A percentile compares a stretch with the other conserved stretches of the same genome.
phyloP scores from a whole-genome alignment of 1,140 invertebrate species.

The Pogonomyrmex barbatus region DNA sequence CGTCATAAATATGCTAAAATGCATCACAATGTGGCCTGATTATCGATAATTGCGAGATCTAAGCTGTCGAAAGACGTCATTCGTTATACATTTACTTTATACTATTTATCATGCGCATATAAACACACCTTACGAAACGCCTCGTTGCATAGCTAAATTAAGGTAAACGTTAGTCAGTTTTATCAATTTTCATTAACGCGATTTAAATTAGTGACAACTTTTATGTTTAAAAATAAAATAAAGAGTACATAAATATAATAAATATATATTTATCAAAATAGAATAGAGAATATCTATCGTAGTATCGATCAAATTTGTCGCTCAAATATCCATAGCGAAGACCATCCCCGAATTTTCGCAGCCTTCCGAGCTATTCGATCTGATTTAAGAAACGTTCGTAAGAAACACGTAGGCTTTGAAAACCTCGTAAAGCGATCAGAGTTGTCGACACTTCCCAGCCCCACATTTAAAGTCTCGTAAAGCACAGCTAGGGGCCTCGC shows the following conservation, averaged over 20 bases:
- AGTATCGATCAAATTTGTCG: background rate
- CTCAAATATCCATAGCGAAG: background rate
- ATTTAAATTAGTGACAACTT: background rate
- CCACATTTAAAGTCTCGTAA: conserved; percentile 76
- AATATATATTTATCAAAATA: background rate
- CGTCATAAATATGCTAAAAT: conserved; percentile 34
- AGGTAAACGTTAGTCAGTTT: background rate
- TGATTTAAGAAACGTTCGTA: background rate
- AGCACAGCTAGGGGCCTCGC: conserved; percentile 35
- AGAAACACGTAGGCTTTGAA: conserved; percentile 58
- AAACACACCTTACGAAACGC: conserved; percentile 8
- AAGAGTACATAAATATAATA: background rate
- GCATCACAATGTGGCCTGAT: conserved; percentile 25
- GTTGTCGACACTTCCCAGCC: conserved; percentile 74
- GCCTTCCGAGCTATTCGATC: background rate
- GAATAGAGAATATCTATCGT: background rate
- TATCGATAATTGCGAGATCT: conserved; percentile 40
- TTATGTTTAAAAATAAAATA: background rate
- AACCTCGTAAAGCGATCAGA: conserved; percentile 77
- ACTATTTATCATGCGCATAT: conserved; percentile 11
- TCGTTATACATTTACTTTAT: conserved; percentile 28
- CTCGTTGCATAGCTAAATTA: background rate
- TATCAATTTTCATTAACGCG: background rate
- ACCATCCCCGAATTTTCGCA: background rate
- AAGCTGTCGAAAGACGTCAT: conserved; percentile 21